Percentiles rank a stretch among this genome's conserved stretches.
Evolutionary conservation across 2,113 vertebrate genomes (phyloP).

Genomic region (Megaptera novaeangliae): DNA sequence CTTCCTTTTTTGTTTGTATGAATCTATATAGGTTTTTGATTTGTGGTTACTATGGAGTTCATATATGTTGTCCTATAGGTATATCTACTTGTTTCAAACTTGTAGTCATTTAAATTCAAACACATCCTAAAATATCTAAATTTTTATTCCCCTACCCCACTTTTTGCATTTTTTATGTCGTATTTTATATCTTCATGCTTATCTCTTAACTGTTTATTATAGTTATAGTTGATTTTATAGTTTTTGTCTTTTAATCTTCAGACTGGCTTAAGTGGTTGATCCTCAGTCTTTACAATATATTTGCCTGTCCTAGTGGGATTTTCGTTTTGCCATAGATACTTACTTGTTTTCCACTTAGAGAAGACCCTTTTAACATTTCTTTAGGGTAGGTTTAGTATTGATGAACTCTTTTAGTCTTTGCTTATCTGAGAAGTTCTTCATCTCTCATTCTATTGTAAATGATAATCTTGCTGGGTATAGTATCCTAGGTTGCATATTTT

Average conservation of each 20-base stretch:
- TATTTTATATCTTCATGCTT: too few species aligned
- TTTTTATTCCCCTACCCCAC: too few species aligned
- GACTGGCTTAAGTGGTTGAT: neutral
- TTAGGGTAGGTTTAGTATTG: neutral
- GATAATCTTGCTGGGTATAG: neutral
- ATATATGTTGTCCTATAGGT: too few species aligned
- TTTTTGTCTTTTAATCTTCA: neutral
- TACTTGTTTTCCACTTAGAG: neutral
- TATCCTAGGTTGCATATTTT: neutral
- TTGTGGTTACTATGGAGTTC: too few species aligned
- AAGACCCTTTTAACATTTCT: neutral
- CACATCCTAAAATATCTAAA: too few species aligned
- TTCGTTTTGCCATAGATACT: neutral
- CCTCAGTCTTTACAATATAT: neutral
- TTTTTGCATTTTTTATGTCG: too few species aligned
- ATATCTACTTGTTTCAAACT: too few species aligned
- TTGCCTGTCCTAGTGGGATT: neutral
- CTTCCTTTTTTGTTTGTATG: too few species aligned
- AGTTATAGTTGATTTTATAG: neutral
- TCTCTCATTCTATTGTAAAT: neutral
- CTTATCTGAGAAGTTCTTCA: neutral
- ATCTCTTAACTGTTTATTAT: neutral
- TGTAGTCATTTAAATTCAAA: too few species aligned
- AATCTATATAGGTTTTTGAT: too few species aligned
- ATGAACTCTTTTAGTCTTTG: neutral